Base-by-base conservation (phyloP, 2,113 vertebrate species). In the Rhineura floridana region DNA sequence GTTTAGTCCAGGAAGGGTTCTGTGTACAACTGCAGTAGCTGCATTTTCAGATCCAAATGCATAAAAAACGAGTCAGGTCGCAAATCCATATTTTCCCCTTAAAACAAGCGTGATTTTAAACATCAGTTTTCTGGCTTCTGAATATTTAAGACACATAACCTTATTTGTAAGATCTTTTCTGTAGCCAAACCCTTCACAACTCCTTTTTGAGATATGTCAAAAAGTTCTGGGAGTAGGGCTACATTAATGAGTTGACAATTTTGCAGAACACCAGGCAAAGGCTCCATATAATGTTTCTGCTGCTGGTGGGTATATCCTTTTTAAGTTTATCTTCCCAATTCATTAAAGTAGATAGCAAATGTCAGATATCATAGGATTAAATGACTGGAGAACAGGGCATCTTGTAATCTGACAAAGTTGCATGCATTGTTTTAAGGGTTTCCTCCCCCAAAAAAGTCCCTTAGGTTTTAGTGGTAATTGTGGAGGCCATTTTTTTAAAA, bases 1-100 rank as follows among this genome's bases (percentile, higher is more conserved):
- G 79, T 88, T 70, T 79, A 17, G 42, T 70, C 63, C 81, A 79
- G 62, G 25, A 79, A 78, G 62, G 42, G 21, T 83, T 83, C 33
- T 62, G 65, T 63, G 63, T 79, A 30, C 42, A 84, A 79, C 6
- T 69, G 46, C 28, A 79, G 63, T 59, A 83, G 36, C 15, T 55
- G 19, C n/a, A n/a, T 81, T 81, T 87, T 23, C 36, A 87, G 77
- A 87, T n/a, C 78, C 36, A 25, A 12, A 87, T 39, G 36, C 15
- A 52, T 70, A 55, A n/a, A 55, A 79, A 80, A 81, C 55, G 48
- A 70, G 28, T 42, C 28, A 70, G 39, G 50, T 81, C 30, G 46
- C 48, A 50, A 84, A 84, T 55, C 63, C 17, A 81, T 81, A 36
- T n/a, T 70, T 28, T 15, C 30, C 63, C 3, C 36, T 72, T 55